Base-by-base conservation (phyloP, 2,113 vertebrate species). In the Epinephelus fuscoguttatus region DNA sequence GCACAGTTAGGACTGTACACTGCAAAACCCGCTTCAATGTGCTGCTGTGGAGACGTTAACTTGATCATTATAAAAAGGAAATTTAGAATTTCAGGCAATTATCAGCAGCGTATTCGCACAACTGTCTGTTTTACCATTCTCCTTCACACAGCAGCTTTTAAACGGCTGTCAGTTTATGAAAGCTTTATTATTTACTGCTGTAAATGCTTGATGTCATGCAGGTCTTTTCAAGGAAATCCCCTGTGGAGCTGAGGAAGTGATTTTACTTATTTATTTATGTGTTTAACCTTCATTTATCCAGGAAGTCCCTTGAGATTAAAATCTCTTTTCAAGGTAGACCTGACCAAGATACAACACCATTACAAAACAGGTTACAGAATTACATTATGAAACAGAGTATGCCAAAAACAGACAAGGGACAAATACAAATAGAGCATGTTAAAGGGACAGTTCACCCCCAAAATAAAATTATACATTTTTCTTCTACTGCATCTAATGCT, bases 221-320 rank as follows among this genome's bases (percentile, higher is more conserved):
- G 80, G 23, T 30, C 72, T 66, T 72, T 80, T 80, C 12, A 21
- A 27, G 33, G 62, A 42, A 77, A 80, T n/a, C 18, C 19, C 49
- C 56, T 3, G 49, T 25, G 3, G 59, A 74, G 30, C 60, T 37
- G 37, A 62, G 59, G 42, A 78, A 73, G 62, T 23, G 19, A 17
- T 45, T 45, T 45, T 45, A 45, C 11, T 45, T 45, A 45, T 45
- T 45, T 12, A 45, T 12, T 45, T 45, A 12, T 37, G 6, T 37
- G 33, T 45, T 45, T 45, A 45, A 45, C 42, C 42, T 45, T 45
- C 11, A 45, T 45, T 45, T 45, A 12, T 2, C 42, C 42, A 45
- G 42, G 42, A 45, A 45, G 42, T 45, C 42, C 42, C 42, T 45
- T 45, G 42, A 12, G 42, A 45, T 45, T 45, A 45, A 45, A 45